Evolutionary conservation across 1,140 invertebrate species (phyloP).

Genomic region (Papilio polyxenes): DNA sequence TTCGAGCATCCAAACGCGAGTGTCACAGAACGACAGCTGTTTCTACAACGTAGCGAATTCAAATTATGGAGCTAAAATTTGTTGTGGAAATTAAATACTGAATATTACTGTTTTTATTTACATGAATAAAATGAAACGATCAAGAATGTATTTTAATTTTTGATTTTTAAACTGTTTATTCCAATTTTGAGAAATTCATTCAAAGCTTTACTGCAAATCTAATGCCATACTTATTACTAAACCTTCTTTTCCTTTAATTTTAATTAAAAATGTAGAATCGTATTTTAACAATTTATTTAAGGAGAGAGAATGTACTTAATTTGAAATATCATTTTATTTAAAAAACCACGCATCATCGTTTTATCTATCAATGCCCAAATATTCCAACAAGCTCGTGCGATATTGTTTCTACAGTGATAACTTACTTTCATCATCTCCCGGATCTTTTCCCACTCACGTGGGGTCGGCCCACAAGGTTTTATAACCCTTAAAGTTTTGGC

Average conservation of each 20-base stretch:
- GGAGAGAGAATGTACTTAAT: too few relatives aligned
- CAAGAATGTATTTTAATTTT: conserved; percentile 5
- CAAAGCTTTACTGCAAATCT: not conserved
- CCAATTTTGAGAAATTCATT: not conserved
- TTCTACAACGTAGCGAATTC: conserved; percentile 57
- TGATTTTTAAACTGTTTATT: not conserved
- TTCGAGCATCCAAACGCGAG: conserved; percentile 42
- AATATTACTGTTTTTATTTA: conserved; percentile 38
- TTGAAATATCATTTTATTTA: too few relatives aligned
- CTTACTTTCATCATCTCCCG: too few relatives aligned
- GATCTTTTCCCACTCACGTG: too few relatives aligned
- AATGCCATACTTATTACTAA: not conserved
- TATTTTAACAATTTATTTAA: too few relatives aligned
- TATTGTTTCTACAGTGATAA: not conserved
- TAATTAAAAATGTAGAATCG: too few relatives aligned
- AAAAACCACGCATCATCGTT: too few relatives aligned
- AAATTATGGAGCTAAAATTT: conserved; percentile 61
- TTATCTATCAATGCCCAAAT: not conserved
- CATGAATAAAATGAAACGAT: conserved; percentile 42
- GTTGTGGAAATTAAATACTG: conserved; percentile 41
- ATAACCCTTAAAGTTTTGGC: too few relatives aligned
- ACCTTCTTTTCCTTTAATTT: too few relatives aligned
- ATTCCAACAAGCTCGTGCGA: not conserved
- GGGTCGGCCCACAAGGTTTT: too few relatives aligned
- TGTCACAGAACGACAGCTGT: conserved; percentile 59